Evolutionary conservation across 1,140 invertebrate genomes (phyloP).

Genomic region (Cyclargus thomasi): DNA sequence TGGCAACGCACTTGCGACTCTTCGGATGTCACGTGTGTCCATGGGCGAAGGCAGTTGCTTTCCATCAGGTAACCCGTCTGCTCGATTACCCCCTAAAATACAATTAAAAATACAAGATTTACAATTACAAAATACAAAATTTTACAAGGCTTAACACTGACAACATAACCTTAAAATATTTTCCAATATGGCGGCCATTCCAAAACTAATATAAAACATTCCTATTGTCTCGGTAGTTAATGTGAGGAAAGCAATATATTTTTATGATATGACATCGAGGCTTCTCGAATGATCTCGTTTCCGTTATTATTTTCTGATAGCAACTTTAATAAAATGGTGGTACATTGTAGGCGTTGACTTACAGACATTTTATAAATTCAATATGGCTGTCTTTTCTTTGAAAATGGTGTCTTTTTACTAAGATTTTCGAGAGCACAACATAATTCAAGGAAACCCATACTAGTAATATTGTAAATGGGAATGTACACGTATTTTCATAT

Average conservation of each 20-base stretch:
- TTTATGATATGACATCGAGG: background rate
- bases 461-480: no score
- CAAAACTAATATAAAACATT: background rate
- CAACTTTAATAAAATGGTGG: slow-evolving; percentile 2
- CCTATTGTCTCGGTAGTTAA: background rate
- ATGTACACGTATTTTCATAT: no score
- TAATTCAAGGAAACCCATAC: no score
- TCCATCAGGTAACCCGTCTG: background rate
- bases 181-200: background rate
- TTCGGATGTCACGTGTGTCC: no score
- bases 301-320: slow-evolving; percentile 14
- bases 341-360: background rate
- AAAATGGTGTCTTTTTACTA: no score
- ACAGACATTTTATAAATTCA: background rate
- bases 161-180: background rate
- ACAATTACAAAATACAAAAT: no score
- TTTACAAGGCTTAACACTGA: background rate
- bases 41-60: no score
- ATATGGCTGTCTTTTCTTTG: background rate
- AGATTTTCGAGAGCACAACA: no score
- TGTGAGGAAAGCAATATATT: slow-evolving; percentile 8
- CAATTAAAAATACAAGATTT: no score
- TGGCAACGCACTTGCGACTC: no score
- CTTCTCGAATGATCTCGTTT: slow-evolving; percentile 1
- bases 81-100: no score